phyloP scores from a whole-genome alignment of 2,888 invertebrate species.

The Campopleginae sp. region DNA sequence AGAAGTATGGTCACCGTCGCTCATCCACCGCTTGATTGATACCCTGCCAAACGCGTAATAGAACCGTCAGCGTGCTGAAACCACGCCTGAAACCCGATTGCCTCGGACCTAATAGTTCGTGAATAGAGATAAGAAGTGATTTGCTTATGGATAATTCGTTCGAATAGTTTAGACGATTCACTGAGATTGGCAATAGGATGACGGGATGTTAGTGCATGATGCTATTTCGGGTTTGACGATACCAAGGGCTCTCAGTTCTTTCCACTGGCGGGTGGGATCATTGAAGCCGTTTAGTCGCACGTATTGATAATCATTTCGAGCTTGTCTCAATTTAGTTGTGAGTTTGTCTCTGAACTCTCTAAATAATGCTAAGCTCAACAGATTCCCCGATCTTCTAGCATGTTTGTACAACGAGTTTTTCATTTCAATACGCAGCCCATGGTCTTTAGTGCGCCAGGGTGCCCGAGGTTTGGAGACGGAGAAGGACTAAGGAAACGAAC shows the following conservation, averaged over 20 bases:
- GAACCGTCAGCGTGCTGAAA: too few relatives aligned
- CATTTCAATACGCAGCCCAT: not conserved
- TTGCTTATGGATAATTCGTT: conserved; percentile 23
- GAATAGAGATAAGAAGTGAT: not conserved
- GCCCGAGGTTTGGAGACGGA: not conserved
- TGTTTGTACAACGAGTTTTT: not conserved
- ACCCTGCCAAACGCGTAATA: too few relatives aligned
- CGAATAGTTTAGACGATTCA: not conserved
- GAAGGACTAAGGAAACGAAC: not conserved
- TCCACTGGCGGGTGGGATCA: not conserved
- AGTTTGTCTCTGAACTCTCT: not conserved
- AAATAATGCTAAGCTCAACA: not conserved
- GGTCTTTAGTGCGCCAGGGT: not conserved
- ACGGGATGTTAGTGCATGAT: not conserved
- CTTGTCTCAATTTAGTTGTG: not conserved
- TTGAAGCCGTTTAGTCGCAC: not conserved
- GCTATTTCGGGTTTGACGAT: not conserved
- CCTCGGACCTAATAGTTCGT: not conserved
- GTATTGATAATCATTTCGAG: not conserved
- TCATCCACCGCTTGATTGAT: too few relatives aligned
- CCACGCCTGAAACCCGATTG: conserved; percentile 1
- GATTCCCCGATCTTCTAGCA: not conserved
- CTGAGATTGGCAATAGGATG: too few relatives aligned
- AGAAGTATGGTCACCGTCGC: too few relatives aligned
- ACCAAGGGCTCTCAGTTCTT: not conserved